These are phyloP conservation scores for Ramphastos sulfuratus DNA, from an alignment of 2,113 vertebrate genomes.

Conservation along the genomic window DNA sequence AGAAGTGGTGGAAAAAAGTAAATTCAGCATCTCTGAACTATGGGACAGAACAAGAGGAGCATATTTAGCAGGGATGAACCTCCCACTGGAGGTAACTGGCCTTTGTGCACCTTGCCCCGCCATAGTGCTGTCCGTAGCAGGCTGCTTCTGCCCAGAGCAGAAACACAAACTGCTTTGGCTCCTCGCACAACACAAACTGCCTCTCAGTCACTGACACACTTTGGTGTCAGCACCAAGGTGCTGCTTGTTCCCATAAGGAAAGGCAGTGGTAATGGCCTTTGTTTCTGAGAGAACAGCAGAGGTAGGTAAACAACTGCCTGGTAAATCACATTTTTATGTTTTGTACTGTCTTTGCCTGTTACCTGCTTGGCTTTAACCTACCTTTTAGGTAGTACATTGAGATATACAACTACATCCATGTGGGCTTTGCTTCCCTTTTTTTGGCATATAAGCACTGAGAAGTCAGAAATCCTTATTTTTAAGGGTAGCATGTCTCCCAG, in stretches of 20 bases:
- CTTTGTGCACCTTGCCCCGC: neutral
- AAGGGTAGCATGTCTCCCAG: neutral
- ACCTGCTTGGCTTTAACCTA: neutral
- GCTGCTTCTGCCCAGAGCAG: neutral
- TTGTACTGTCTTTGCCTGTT: neutral
- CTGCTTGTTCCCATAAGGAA: neutral
- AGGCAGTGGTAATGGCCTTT: neutral
- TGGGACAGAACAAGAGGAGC: neutral
- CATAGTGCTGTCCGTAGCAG: neutral
- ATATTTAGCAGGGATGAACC: neutral
- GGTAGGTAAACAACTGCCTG: neutral
- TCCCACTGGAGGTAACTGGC: neutral
- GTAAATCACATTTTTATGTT: neutral
- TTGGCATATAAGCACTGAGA: neutral
- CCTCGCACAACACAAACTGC: fast-evolving
- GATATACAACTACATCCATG: fast-evolving
- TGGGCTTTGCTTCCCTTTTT: neutral
- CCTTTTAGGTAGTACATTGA: neutral
- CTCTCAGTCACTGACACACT: fast-evolving
- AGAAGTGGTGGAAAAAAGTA: neutral
- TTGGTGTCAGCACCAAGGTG: fast-evolving
- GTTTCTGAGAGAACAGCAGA: neutral
- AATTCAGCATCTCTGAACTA: neutral
- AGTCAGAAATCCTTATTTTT: neutral
- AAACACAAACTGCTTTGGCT: fast-evolving